A percentile compares a stretch with the other conserved stretches of the same genome.
phyloP scores from a whole-genome alignment of 2,888 invertebrate genomes.

The Rhingia rostrata region DNA sequence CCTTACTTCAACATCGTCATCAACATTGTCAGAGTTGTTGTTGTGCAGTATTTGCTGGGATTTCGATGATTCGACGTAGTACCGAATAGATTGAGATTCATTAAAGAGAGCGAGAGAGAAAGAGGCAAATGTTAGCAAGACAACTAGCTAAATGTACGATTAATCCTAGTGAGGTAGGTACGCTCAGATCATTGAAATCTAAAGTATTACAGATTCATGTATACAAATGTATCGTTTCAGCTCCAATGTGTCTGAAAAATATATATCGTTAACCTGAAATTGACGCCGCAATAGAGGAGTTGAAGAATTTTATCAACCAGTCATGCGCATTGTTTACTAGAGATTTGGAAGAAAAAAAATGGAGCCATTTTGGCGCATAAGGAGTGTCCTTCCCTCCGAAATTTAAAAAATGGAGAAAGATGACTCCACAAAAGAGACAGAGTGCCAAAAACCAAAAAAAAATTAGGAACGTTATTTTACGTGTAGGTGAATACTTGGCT shows the following conservation, averaged over 20 bases:
- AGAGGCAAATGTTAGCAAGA: constrained; percentile 9
- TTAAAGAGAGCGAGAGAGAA: constrained; percentile 18
- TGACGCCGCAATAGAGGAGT: constrained; percentile 60
- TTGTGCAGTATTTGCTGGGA: constrained; percentile 46
- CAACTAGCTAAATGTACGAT: background rate
- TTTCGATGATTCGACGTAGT: constrained; percentile 69
- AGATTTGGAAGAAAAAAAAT: background rate
- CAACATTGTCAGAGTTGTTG: constrained; percentile 27
- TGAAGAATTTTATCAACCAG: constrained; percentile 5
- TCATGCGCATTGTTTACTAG: constrained; percentile 49
- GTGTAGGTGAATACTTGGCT: constrained; percentile 5
- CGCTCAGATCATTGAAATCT: constrained; percentile 8
- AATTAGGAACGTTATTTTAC: background rate
- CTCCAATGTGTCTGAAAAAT: constrained; percentile 2
- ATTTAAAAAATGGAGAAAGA: constrained; percentile 12
- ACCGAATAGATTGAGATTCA: constrained; percentile 17
- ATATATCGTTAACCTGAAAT: constrained; percentile 19
- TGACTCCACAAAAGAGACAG: constrained; percentile 22
- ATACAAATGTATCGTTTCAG: constrained; percentile 1
- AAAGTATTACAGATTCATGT: constrained; percentile 5
- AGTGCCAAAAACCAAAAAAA: constrained; percentile 28
- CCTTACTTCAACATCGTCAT: constrained; percentile 20
- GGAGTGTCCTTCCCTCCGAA: constrained; percentile 57
- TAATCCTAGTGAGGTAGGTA: constrained; percentile 43
- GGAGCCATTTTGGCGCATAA: constrained; percentile 65